Evolutionary conservation across 2,888 invertebrate genomes (phyloP).

Genomic region (Caenorhabditis sp.): DNA sequence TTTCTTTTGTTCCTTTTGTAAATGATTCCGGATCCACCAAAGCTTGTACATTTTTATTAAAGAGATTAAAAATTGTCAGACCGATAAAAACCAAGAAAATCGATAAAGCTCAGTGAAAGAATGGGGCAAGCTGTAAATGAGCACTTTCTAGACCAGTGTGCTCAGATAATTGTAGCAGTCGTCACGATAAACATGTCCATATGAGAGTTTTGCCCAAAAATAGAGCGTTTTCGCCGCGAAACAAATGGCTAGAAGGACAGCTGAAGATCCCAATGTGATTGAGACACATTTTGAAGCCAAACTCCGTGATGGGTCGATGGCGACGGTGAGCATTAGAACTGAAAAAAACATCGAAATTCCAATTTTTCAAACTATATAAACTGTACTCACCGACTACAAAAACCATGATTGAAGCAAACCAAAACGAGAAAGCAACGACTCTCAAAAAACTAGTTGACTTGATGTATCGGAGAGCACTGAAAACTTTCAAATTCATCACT

Average conservation of each 20-base stretch:
- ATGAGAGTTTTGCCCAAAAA: constrained; percentile 61
- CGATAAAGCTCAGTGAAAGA: constrained; percentile 18
- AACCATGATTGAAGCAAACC: constrained; percentile 65
- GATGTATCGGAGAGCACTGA: constrained; percentile 66
- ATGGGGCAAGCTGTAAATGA: constrained; percentile 1
- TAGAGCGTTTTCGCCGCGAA: constrained; percentile 59
- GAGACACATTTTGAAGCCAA: constrained; percentile 68
- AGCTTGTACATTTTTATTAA: background rate
- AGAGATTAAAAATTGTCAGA: background rate
- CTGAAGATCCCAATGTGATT: constrained; percentile 65
- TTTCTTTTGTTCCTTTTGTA: constrained; percentile 8
- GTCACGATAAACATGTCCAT: constrained; percentile 58
- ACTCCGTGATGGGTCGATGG: constrained; percentile 61
- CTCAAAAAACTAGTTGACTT: constrained; percentile 65
- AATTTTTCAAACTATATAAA: background rate
- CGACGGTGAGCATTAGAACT: constrained; percentile 66
- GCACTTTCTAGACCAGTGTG: constrained; percentile 49
- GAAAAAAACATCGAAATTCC: constrained; percentile 25
- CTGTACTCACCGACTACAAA: constrained; percentile 58
- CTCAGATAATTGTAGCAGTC: constrained; percentile 61
- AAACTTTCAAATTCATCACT: too few species aligned
- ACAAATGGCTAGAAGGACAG: constrained; percentile 60
- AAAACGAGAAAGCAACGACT: constrained; percentile 70
- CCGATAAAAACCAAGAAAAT: background rate
- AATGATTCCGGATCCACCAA: background rate